These are phyloP conservation scores for Epizoanthus ramosus DNA, from an alignment of 92 coral and sea anemone genomes.

Conservation along the genomic window DNA sequence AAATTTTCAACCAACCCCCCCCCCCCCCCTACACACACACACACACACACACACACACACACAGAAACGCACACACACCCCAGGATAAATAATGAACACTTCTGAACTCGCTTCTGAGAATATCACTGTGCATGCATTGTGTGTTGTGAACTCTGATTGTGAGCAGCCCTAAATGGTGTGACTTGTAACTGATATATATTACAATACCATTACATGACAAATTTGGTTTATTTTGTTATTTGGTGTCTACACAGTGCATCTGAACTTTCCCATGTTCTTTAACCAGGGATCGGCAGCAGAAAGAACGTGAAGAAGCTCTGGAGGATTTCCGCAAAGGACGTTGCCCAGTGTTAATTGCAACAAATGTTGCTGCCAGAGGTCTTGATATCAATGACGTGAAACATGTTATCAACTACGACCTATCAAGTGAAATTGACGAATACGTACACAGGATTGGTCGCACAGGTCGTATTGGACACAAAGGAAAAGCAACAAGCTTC, in stretches of 20 bases:
- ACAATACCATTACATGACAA: no score
- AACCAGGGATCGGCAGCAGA: constrained; percentile 82
- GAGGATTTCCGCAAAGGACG: constrained; percentile 86
- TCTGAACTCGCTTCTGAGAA: no score
- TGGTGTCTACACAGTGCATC: background rate
- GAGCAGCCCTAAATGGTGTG: no score
- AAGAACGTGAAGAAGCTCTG: constrained; percentile 88
- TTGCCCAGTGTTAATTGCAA: constrained; percentile 87
- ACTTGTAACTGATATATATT: no score
- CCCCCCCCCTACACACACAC: no score
- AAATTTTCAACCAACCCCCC: no score
- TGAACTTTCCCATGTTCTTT: background rate
- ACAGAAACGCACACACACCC: no score
- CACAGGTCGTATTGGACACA: constrained; percentile 92
- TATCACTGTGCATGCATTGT: no score
- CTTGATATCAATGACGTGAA: constrained; percentile 87
- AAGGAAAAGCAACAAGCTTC: constrained; percentile 87
- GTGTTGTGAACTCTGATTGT: no score
- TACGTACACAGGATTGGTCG: constrained; percentile 94
- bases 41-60: no score
- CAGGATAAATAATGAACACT: no score
- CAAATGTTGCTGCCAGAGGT: constrained; percentile 96
- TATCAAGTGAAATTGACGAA: constrained; percentile 85
- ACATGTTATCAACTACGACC: constrained; percentile 91
- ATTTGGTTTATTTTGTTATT: background rate